Conservation (phyloP, 2,797 vertebrate genomes). For the Myotis planiceps region DNA sequence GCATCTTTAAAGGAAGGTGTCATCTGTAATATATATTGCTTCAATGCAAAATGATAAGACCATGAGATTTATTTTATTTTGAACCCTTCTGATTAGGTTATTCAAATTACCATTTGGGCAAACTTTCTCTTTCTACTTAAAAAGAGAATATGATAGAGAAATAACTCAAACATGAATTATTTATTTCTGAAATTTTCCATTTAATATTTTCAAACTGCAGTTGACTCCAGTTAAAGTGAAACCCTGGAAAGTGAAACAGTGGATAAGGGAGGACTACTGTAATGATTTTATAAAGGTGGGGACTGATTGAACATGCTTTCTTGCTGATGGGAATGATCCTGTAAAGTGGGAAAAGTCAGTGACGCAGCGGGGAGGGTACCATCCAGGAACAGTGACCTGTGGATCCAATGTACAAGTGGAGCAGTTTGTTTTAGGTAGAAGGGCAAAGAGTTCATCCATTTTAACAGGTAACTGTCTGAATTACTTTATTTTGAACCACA, state of each 20-base stretch:
- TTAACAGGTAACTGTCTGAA: not conserved
- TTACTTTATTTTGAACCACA: constrained; percentile 20
- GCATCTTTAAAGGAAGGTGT: not conserved
- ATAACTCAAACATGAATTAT: not conserved
- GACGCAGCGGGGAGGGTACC: not conserved
- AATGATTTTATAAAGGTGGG: not conserved
- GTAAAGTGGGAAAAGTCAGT: not conserved
- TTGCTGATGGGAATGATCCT: not conserved
- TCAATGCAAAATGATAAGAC: not conserved
- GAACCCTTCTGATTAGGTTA: not conserved
- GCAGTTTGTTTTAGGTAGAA: not conserved
- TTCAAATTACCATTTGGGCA: not conserved
- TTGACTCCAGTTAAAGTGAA: too few relatives aligned
- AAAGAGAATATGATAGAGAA: not conserved
- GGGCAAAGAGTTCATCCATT: not conserved
- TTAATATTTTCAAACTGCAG: not conserved
- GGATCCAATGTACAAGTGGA: not conserved
- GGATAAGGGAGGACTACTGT: not conserved
- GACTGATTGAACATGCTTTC: not conserved
- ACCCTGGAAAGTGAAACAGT: not conserved
- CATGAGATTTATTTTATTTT: constrained; percentile 50
- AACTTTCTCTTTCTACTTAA: not conserved
- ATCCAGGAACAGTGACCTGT: not conserved
- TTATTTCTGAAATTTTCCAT: not conserved
- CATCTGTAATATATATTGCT: constrained; percentile 43